These are phyloP conservation scores for Meloidogyne exigua DNA, from an alignment of 1,140 invertebrate species.

Conservation along the genomic window DNA sequence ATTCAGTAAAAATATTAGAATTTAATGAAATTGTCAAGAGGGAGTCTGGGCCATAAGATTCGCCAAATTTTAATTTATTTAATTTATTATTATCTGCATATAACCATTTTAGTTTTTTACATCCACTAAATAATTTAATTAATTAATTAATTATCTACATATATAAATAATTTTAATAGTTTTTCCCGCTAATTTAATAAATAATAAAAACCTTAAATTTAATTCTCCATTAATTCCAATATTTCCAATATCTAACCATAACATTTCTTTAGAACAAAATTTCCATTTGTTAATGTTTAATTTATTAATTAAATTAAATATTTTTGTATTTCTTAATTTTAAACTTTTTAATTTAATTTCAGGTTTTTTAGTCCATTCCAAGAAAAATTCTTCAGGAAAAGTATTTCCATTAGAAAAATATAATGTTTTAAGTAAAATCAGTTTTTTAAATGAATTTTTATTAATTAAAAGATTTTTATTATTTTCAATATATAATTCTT, in stretches of 20 bases:
- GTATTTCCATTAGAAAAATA: background rate
- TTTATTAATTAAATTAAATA: background rate
- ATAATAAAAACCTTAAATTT: background rate
- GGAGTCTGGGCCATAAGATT: background rate
- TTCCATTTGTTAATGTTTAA: background rate
- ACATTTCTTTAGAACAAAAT: background rate
- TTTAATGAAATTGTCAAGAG: background rate
- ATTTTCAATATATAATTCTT: background rate
- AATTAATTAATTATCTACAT: too few relatives aligned
- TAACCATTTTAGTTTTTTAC: conserved; percentile 5
- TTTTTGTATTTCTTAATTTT: background rate
- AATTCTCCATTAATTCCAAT: background rate
- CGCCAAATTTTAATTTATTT: background rate
- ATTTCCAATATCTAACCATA: background rate
- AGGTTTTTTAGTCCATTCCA: background rate
- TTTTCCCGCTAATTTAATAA: too few relatives aligned
- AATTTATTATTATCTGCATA: background rate
- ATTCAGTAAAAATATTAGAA: background rate
- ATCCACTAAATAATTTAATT: background rate
- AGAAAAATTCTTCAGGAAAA: conserved; percentile 1
- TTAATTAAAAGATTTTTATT: background rate
- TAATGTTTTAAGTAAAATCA: background rate
- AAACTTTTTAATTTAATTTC: background rate
- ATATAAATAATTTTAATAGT: background rate
- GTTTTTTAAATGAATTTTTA: background rate